These are phyloP conservation scores for Botia almorhae DNA, from an alignment of 2,797 vertebrate species.

Conservation along the genomic window DNA sequence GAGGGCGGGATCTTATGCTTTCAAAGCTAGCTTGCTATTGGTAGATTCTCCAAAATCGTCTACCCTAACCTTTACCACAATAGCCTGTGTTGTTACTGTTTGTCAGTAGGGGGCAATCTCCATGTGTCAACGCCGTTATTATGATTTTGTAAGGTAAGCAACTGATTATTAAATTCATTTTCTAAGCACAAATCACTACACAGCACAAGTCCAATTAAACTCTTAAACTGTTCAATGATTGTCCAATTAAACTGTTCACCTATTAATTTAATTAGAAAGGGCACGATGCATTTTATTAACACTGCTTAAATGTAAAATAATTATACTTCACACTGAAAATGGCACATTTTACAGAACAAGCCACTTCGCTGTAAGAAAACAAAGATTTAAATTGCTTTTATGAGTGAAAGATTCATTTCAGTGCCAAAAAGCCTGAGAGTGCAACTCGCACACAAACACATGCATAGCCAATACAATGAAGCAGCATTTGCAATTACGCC, in stretches of 20 bases:
- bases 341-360: not conserved
- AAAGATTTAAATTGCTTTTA: not conserved
- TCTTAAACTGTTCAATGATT: too few relatives aligned
- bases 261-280: too few relatives aligned
- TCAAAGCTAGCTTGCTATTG: too few relatives aligned
- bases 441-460: conserved; percentile 66
- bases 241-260: too few relatives aligned
- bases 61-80: not conserved
- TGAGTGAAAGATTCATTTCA: not conserved
- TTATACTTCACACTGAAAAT: not conserved
- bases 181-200: too few relatives aligned
- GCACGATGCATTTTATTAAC: too few relatives aligned
- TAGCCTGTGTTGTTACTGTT: not conserved
- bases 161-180: too few relatives aligned
- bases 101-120: not conserved
- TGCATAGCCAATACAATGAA: conserved; percentile 77
- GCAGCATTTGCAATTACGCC: conserved; percentile 72
- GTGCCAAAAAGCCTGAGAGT: conserved; percentile 37
- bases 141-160: not conserved
- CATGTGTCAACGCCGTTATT: not conserved
- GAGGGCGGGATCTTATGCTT: too few relatives aligned
- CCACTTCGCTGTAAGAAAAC: not conserved
- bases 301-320: too few relatives aligned
- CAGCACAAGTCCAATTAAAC: too few relatives aligned
- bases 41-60: too few relatives aligned